Evolutionary conservation across 2,888 invertebrate species (phyloP), one percentile per base, ranked within the genome.

Genomic region (Drosophila cracens): DNA sequence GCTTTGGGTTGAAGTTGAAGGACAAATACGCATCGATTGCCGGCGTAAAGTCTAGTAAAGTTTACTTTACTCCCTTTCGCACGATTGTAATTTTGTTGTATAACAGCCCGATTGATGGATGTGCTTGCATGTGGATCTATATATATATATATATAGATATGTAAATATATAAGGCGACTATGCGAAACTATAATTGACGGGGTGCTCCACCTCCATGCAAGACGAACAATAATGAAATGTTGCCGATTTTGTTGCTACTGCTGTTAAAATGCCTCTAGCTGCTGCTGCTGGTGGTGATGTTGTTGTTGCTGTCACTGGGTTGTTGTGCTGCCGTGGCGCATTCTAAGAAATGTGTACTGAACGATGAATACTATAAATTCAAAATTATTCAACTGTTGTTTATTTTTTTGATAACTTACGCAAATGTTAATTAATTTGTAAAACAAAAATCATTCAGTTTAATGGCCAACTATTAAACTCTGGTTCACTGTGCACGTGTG

Each of bases 71-170:
- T 38, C 25, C 25, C 25, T 56, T 75, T 31, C 60, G 71, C 71
- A 67, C 76, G 74, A 71, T 85, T 65, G 56, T 64, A 89, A 87
- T 78, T 84, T 89, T 74, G 89, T 86, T 86, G 85, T 86, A 89
- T 86, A 86, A 86, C 89, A 89, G 76, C 70, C 62, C 46, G 49
- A 58, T 52, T 60, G 64, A 58, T 46, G 64, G 61, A 56, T 71
- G 62, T n/a, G 16, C 18, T 49, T 61, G 60, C 46, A 66, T 60
- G 60, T 65, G 61, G 52, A 54, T 71, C 38, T 63, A 66, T 70
- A 73, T 56, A 18, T 54, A 13, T 54, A 27, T 54, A 27, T 54
- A 65, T 70, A 73, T 56, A 8, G 29, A n/a, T 40, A 13, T 21
- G 29, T 31, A 31, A 10, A 56, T 38, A 27, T 56, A n/a, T 13